Base-by-base conservation (phyloP, 1,140 invertebrate species). In the Neocloeon triangulifer region DNA sequence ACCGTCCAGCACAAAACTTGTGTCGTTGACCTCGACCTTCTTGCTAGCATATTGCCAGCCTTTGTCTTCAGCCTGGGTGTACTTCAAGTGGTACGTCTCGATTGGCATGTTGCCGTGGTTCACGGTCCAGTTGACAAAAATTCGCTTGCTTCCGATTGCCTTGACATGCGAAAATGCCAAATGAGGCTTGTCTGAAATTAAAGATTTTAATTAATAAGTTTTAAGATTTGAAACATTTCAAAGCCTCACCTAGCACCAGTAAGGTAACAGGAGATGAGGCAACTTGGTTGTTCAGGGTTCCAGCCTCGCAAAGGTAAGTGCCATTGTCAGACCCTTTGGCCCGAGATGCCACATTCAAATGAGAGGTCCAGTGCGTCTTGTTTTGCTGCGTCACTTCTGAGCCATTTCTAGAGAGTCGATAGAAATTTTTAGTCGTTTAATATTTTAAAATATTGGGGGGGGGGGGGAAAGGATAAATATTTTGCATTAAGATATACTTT, bases 61-160 rank as follows among this genome's bases (percentile, higher is more conserved):
- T 20, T 33, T 30, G 2, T 33, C 25, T 14, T 37, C 35, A 27
- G 4, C 20, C 25, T 20, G 25, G 21, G 32, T 12, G 25, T n/a
- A 15, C 42, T 66, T 62, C 6, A 79, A 56, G 25, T 59, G 59
- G 44, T 77, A 81, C 14, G 58, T 51, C 35, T 59, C 54, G 14
- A 78, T 61, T 0, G 69, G 66, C 25, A 66, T 64, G 46, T 84
- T 82, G 37, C 74, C 75, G 35, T 75, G 63, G 32, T 70, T 64
- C 0, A 79, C 54, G 0, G 78, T 82, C 78, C 78, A 85, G 48
- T 82, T 82, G 0, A 82, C 43, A 47, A 65, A 85, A 27, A 85
- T 68, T 48, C 70, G 67, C 9, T 60, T 58, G 9, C 64, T 62
- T 16, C 73, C 75, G 5, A 84, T 72, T 0, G 73, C 64, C 48